Base-by-base conservation (phyloP, 2,113 vertebrate genomes). In the Ceyx margarethae region DNA sequence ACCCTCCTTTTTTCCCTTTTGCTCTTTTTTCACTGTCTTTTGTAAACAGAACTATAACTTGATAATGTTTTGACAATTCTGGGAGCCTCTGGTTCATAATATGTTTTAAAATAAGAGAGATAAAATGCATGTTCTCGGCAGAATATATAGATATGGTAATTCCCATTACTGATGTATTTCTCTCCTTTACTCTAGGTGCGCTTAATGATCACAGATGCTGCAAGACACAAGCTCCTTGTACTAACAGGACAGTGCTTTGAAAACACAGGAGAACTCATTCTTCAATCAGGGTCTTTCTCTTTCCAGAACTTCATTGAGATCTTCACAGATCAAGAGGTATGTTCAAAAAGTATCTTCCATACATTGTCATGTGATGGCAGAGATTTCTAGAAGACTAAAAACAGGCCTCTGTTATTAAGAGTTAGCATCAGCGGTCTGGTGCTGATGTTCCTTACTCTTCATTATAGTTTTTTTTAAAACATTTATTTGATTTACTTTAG, bases 291-390 rank as follows among this genome's bases (percentile, higher is more conserved):
- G 66, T 97, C 99, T 21, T 99, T 99, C 97, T 99, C 99, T 69
- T 99, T 99, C 97, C 98, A 98, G 89, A 99, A 98, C 76, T 99
- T 99, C 96, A 99, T 99, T 83, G 99, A 99, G 96, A 99, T 99
- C 95, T 99, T 99, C 94, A 99, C 99, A 2, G 99, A 99, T 93
- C 99, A 99, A 97, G 99, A 99, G 98, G 99, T 99, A 74, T 85
- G 97, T 91, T 82, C 25, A 50, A 40, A 85, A 75, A 81, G 7
- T 54, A 21, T 45, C 18, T 73, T 72, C 64, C 4, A 8, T 77
- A 19, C 2, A 7, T n/a, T 81, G 14, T 45, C 7, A 14, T 3
- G 3, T 28, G 17, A 19, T 78, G 37, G 67, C 13, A 61, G 9
- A 31, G 13, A 9, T 60, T 68, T 62, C 40, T 37, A 51, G 14